phyloP scores from a whole-genome alignment of 2,888 invertebrate genomes.

The Chrysolina oricalcia region DNA sequence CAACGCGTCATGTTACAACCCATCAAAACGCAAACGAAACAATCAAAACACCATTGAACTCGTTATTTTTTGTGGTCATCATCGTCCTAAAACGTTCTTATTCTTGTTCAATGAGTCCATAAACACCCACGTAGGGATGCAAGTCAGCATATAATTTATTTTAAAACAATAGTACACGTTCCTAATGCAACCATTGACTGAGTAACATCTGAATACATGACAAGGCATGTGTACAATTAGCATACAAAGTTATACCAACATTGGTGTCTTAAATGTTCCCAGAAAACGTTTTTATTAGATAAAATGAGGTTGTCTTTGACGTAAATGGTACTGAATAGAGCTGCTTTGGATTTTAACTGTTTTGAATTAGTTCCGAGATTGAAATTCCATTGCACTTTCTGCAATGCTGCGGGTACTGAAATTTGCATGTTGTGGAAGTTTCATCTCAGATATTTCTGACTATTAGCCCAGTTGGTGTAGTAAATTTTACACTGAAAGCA shows the following conservation, averaged over 20 bases:
- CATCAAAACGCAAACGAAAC: conserved; percentile 43
- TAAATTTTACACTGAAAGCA: no score
- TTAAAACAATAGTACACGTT: conserved; percentile 71
- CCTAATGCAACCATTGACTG: conserved; percentile 70
- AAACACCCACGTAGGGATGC: conserved; percentile 67
- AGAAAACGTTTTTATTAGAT: conserved; percentile 47
- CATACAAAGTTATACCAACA: conserved; percentile 65
- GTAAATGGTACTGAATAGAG: conserved; percentile 40
- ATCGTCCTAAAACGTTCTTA: conserved; percentile 57
- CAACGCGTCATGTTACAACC: conserved; percentile 39
- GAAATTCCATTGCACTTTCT: conserved; percentile 22
- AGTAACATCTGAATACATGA: conserved; percentile 71
- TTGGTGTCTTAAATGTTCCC: conserved; percentile 48
- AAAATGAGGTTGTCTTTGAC: conserved; percentile 45
- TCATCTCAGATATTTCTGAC: not conserved
- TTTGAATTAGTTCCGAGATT: conserved; percentile 31
- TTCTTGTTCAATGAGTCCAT: conserved; percentile 67
- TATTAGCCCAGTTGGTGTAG: no score
- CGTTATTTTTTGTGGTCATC: conserved; percentile 39
- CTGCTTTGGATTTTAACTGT: conserved; percentile 27
- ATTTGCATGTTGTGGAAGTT: not conserved
- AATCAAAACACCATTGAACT: conserved; percentile 37
- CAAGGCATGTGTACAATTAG: conserved; percentile 71
- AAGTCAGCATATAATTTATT: conserved; percentile 70
- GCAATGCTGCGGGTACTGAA: not conserved